These are phyloP conservation scores for Leptinotarsa haldemani DNA, from an alignment of 2,888 invertebrate species.

Conservation along the genomic window DNA sequence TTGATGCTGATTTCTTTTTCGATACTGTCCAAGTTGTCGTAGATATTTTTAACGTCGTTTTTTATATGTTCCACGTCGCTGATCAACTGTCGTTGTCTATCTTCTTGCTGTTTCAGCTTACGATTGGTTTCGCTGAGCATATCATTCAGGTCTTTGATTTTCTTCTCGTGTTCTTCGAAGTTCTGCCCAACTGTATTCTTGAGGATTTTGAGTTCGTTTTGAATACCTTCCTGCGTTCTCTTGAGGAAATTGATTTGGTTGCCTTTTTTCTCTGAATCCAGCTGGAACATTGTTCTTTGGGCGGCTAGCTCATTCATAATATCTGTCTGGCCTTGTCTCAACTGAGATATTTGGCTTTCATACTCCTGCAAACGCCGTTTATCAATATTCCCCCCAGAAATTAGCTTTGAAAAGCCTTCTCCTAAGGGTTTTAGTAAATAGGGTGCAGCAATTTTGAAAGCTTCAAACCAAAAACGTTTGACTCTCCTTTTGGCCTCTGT, in stretches of 20 bases:
- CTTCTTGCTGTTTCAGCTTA: constrained; percentile 26
- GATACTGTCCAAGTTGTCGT: neutral
- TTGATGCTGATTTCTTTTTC: constrained; percentile 10
- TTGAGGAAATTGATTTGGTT: constrained; percentile 25
- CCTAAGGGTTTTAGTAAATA: constrained; percentile 27
- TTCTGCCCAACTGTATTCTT: constrained; percentile 11
- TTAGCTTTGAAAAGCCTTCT: neutral
- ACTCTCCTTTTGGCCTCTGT: constrained; percentile 21
- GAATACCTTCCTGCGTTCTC: constrained; percentile 20
- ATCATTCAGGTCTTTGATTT: constrained; percentile 27
- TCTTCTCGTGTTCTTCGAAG: constrained; percentile 28
- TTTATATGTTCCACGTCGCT: constrained; percentile 23
- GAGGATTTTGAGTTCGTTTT: constrained; percentile 20
- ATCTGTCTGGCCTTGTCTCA: constrained; percentile 19
- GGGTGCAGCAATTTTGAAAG: constrained; percentile 15
- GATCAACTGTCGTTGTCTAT: neutral
- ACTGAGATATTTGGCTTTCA: constrained; percentile 8
- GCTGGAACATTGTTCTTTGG: constrained; percentile 30
- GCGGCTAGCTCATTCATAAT: constrained; percentile 22
- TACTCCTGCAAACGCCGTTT: constrained; percentile 5
- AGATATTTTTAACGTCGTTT: constrained; percentile 19
- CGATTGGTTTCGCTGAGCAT: constrained; percentile 20
- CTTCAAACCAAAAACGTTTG: constrained; percentile 22
- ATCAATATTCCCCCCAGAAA: constrained; percentile 11
- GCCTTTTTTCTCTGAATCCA: constrained; percentile 28